phyloP scores from a whole-genome alignment of 1,140 invertebrate genomes.

The Philotrypesis tridentata region DNA sequence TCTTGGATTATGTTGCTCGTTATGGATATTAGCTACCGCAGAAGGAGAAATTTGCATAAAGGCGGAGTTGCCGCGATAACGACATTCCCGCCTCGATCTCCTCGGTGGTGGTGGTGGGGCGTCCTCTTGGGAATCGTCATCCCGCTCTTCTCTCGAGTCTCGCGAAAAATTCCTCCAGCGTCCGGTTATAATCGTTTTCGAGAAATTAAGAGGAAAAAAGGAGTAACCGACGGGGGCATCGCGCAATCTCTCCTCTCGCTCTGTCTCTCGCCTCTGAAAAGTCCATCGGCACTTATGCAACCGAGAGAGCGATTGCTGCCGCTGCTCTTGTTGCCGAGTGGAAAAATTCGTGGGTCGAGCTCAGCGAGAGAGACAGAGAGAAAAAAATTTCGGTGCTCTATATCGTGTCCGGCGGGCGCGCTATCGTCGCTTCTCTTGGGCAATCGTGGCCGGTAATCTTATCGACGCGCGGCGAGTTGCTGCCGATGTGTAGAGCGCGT shows the following conservation, averaged over 20 bases:
- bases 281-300: background rate
- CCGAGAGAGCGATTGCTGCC: no score
- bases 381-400: background rate
- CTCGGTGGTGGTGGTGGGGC: background rate
- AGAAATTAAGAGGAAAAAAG: background rate
- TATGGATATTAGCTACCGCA: conserved; percentile 62
- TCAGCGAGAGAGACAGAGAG: no score
- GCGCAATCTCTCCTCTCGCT: background rate
- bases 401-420: background rate
- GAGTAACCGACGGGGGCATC: no score
- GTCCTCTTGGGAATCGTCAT: background rate
- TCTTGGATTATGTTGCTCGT: conserved; percentile 64
- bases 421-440: background rate
- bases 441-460: conserved; percentile 2
- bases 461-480: no score
- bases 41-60: conserved; percentile 64
- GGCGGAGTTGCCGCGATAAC: conserved; percentile 61
- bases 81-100: conserved; percentile 41
- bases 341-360: conserved; percentile 16
- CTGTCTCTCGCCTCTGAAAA: no score
- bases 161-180: background rate
- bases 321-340: background rate
- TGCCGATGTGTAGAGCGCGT: background rate
- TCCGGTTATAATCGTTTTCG: background rate
- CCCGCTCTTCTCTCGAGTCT: background rate